Evolutionary conservation across 2,888 invertebrate species (phyloP), one percentile per base, ranked within the genome.

Genomic region (Ectemnius continuus): DNA sequence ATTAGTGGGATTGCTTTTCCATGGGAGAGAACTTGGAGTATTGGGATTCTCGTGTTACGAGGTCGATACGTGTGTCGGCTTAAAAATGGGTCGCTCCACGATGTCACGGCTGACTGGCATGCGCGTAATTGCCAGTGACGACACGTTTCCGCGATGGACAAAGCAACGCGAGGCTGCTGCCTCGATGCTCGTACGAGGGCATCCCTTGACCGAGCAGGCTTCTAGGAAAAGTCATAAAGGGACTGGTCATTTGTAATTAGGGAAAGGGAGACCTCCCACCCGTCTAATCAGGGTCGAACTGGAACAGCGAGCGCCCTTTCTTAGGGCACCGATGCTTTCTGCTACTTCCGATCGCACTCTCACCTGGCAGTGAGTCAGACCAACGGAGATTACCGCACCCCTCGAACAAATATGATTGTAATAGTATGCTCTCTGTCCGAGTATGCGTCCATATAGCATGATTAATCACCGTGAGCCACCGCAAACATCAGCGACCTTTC

Each of bases 161-260:
- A 82, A 77, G 76, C 57, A 6, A 46, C 52, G 47, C 28, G 36
- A 23, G 56, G 56, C 56, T 36, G 56, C 56, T 36, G 65, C 23
- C 56, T 68, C 68, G 28, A 46, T 36, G 66, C 23, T 75, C 26
- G n/a, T 52, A 52, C 73, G 52, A 63, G 45, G 72, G 58, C 13
- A 4, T n/a, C 18, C 66, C 8, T 46, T 60, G 75, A 64, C 52
- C 47, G 68, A 63, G 61, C 72, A 71, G 63, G 77, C 81, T 86
- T 82, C 84, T 78, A 72, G 80, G 86, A 83, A 85, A 84, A 70
- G 66, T 67, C 71, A 67, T 71, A 65, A 59, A 83, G 84, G 77
- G 83, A 83, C 81, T 85, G 70, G 78, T 65, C 5, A 52, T 58
- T 59, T 52, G 66, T 73, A 73, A 82, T 82, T 77, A 64, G 23